Percentiles rank a stretch among this genome's conserved stretches.
Conservation (phyloP, 2,113 vertebrate genomes). For the Lipotes vexillifer region DNA sequence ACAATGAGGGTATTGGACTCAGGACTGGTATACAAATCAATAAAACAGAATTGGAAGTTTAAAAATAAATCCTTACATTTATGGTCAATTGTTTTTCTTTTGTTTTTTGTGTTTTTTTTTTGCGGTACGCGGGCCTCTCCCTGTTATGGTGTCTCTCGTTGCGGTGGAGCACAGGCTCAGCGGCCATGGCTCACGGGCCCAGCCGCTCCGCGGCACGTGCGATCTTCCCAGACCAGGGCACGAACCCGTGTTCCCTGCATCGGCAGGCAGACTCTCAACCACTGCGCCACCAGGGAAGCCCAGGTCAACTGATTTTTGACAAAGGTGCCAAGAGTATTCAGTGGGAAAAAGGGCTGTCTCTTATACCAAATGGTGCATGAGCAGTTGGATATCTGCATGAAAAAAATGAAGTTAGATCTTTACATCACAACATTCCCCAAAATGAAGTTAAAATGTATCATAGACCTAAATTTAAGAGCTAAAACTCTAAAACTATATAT, state of each 20-base stretch:
- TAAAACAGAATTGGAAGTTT: background rate
- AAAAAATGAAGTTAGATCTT: background rate
- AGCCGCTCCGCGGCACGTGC: no score
- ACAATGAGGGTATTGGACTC: background rate
- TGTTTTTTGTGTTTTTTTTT: no score
- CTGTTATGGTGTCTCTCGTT: no score
- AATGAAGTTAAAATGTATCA: background rate
- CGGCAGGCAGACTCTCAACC: no score
- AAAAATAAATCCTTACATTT: background rate
- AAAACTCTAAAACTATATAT: background rate
- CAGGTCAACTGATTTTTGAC: background rate
- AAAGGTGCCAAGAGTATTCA: background rate
- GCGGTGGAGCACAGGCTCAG: no score
- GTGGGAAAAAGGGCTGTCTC: background rate
- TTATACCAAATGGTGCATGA: background rate
- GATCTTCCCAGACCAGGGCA: no score
- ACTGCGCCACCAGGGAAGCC: no score
- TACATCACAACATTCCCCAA: background rate
- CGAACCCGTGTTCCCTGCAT: no score
- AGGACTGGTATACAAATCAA: background rate
- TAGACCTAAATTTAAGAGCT: background rate
- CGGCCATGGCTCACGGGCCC: no score
- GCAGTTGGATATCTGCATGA: background rate
- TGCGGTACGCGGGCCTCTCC: no score
- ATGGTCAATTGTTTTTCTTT: background rate